These are phyloP conservation scores for Alosa sapidissima DNA, from an alignment of 2,797 vertebrate genomes.

Conservation along the genomic window DNA sequence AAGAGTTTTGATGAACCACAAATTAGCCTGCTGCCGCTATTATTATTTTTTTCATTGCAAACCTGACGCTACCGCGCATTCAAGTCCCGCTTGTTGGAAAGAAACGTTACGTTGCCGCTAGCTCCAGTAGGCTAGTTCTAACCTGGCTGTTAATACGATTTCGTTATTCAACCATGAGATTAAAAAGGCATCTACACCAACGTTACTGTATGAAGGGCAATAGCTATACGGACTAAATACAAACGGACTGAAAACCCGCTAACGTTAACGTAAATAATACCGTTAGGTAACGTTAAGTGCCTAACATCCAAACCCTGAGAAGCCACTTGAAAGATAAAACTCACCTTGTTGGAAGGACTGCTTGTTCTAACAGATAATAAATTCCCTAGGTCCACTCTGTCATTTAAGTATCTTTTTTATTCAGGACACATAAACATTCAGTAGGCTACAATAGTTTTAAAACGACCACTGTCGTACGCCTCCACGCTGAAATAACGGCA, in stretches of 20 bases:
- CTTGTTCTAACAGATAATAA: slow-evolving; percentile 27
- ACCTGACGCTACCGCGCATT: neutral
- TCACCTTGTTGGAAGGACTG: slow-evolving; percentile 47
- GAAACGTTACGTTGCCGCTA: neutral
- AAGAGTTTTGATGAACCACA: neutral
- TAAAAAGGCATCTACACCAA: neutral
- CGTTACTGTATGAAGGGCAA: neutral
- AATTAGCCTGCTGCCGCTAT: neutral
- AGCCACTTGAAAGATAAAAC: slow-evolving; percentile 27
- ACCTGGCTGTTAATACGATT: neutral
- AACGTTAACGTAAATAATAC: neutral
- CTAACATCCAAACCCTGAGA: neutral
- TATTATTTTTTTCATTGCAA: neutral
- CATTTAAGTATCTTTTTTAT: slow-evolving; percentile 16
- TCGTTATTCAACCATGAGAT: slow-evolving; percentile 17
- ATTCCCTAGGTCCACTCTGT: slow-evolving; percentile 23
- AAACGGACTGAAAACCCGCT: neutral
- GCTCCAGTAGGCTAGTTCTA: neutral
- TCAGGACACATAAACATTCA: slow-evolving; percentile 11
- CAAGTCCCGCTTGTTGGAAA: neutral
- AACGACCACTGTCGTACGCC: neutral
- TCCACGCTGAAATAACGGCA: slow-evolving; percentile 49
- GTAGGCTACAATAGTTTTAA: neutral
- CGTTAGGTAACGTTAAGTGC: neutral
- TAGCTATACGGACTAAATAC: neutral